A percentile compares a stretch with the other conserved stretches of the same genome.
Evolutionary conservation across 2,797 vertebrate genomes (phyloP).

Genomic region (Hybognathus amarus): DNA sequence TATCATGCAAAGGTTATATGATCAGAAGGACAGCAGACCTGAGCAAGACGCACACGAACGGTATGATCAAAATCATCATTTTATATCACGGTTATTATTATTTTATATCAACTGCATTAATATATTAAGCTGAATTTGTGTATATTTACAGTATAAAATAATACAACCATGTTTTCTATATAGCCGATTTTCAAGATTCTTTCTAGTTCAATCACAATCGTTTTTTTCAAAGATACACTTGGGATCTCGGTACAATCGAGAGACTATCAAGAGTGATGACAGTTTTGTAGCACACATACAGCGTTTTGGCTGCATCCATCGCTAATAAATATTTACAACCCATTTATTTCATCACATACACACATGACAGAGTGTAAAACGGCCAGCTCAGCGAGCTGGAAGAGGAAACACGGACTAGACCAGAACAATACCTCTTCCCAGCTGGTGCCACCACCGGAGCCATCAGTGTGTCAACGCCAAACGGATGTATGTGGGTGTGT

Average conservation of each 20-base stretch:
- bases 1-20: not conserved
- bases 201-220: not conserved
- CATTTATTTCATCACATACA: conserved; percentile 49
- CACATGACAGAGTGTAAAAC: conserved; percentile 49
- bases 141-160: not conserved
- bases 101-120: not conserved
- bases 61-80: not conserved
- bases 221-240: conserved; percentile 21
- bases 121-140: not conserved
- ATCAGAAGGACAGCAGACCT: not conserved
- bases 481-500: conserved; percentile 26
- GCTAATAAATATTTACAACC: conserved; percentile 57
- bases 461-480: conserved; percentile 51
- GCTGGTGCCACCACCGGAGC: conserved; percentile 45
- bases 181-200: not conserved
- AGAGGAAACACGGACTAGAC: conserved; percentile 49
- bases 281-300: conserved; percentile 49
- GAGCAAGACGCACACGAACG: not conserved
- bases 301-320: conserved; percentile 37
- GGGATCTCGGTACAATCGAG: conserved; percentile 7
- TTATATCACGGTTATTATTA: not conserved
- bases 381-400: conserved; percentile 50
- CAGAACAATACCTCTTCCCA: conserved; percentile 56
- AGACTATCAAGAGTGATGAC: conserved; percentile 32
- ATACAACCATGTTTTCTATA: not conserved